A percentile compares a stretch with the other conserved stretches of the same genome.
Conservation (phyloP, 2,113 vertebrate genomes). For the Centrocercus urophasianus region DNA sequence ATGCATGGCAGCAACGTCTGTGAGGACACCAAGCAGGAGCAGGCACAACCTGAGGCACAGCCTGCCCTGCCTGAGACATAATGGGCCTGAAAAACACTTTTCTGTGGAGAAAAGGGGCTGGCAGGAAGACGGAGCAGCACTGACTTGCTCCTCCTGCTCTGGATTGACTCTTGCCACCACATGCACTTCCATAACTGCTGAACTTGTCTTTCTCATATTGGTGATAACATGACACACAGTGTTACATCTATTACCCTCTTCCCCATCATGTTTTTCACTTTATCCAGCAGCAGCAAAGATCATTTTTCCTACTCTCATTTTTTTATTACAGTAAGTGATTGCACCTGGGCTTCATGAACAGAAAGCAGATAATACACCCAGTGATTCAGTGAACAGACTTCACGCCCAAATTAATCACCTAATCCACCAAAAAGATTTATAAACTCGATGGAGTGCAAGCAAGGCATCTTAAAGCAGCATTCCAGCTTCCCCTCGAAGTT, state of each 20-base stretch:
- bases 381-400: constrained; percentile 59
- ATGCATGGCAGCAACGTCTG: neutral
- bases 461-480: constrained; percentile 49
- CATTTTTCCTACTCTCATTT: neutral
- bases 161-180: neutral
- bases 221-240: neutral
- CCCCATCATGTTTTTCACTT: neutral
- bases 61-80: neutral
- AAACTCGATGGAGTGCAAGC: constrained; percentile 43
- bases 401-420: constrained; percentile 65
- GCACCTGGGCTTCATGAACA: constrained; percentile 49
- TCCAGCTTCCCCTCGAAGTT: constrained; percentile 28
- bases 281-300: constrained; percentile 2
- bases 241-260: neutral
- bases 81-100: neutral
- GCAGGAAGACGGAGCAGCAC: neutral
- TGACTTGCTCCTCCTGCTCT: neutral
- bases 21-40: neutral
- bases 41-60: neutral
- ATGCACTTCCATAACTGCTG: neutral
- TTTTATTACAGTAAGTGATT: constrained; percentile 6
- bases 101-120: neutral
- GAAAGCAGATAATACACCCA: constrained; percentile 57
- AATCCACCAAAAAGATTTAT: constrained; percentile 62
- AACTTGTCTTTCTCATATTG: neutral